Evolutionary conservation across 2,888 invertebrate species (phyloP), one percentile per base, ranked within the genome.

Genomic region (Camponotus fellah): DNA sequence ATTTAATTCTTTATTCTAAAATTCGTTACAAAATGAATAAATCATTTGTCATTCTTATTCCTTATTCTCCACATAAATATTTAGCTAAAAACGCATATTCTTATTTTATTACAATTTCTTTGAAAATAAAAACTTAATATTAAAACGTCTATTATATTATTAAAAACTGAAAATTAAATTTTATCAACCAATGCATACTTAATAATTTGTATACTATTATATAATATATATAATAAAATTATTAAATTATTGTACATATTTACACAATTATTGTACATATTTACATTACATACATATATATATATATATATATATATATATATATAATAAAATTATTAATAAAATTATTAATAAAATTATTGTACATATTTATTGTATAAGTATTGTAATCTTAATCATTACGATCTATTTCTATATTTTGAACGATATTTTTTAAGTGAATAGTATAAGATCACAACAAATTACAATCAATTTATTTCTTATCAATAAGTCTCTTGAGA

Each of bases 161-260:
- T 53, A n/a, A 37, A n/a, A 21, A 65, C 21, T 65, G 65, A 40
- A 21, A 43, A 21, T 21, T 14, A 21, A 65, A 65, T 56, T 66
- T 71, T 26, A 37, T 66, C 40, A 86, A 72, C 64, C 66, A 66
- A 77, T 83, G 56, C 56, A 56, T 68, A 49, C 49, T 43, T 43
- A 62, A 76, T 58, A 83, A 87, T 84, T 26, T 26, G 26, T 26
- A 26, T 26, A 26, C 26, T 26, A 26, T 26, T 26, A 26, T 26
- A 26, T 26, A 1, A 26, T 26, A 26, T 26, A 26, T 26, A 26
- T 26, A 26, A 26, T 26, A 26, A 26, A 26, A 26, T 26, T 26
- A 26, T 26, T 26, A 26, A 26, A 26, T 26, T n/a, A n/a, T n/a
- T n/a, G n/a, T n/a, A n/a, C n/a, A n/a, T n/a, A n/a, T n/a, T n/a